phyloP scores from a whole-genome alignment of 2,113 vertebrate species.

The Pachycephala philippinensis region DNA sequence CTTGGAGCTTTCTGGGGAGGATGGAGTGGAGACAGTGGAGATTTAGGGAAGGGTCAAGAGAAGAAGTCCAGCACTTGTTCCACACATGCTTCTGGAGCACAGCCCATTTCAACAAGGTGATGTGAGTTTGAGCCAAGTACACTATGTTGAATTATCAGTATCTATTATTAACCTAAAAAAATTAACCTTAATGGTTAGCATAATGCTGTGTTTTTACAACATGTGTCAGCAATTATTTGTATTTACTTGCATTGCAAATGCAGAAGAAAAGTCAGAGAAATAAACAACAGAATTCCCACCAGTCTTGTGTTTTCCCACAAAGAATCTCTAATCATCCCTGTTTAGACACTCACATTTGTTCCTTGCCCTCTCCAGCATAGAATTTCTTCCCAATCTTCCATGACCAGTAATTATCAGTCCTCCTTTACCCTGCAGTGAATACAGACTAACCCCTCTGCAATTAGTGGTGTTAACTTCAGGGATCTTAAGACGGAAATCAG shows the following conservation, averaged over 20 bases:
- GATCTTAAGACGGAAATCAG: background rate
- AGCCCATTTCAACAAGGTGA: background rate
- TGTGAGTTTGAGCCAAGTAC: background rate
- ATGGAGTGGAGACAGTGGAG: background rate
- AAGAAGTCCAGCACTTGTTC: background rate
- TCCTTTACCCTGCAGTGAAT: background rate
- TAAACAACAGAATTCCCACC: conserved; percentile 38
- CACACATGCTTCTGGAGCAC: background rate
- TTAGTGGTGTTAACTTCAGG: background rate
- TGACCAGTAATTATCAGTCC: background rate
- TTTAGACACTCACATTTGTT: background rate
- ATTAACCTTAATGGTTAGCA: background rate
- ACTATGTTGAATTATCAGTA: background rate
- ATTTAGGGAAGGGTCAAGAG: background rate
- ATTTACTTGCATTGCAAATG: conserved; percentile 27
- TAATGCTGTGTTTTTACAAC: background rate
- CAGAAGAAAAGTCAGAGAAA: conserved; percentile 13
- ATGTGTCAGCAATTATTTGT: conserved; percentile 58
- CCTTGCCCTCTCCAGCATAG: background rate
- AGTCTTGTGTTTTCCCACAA: background rate
- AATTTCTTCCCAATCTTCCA: background rate
- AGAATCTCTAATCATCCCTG: background rate
- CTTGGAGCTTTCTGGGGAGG: background rate
- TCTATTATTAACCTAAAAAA: background rate
- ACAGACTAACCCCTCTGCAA: background rate